phyloP scores from a whole-genome alignment of 1,140 invertebrate species.

The Ctenoplectra terminalis region DNA sequence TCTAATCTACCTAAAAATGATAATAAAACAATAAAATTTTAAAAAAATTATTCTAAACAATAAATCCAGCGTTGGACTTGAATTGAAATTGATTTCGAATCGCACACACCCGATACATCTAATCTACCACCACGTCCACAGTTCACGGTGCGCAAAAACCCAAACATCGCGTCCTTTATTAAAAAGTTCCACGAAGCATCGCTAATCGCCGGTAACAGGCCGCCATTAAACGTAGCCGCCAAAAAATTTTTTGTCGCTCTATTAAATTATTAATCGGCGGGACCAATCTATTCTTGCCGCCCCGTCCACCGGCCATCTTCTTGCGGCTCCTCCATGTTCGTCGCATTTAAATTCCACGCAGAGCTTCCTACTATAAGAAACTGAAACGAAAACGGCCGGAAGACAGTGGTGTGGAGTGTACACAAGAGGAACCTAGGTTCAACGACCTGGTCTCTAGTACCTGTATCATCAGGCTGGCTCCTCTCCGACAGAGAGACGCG shows the following conservation, averaged over 20 bases:
- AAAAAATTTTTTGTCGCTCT: background rate
- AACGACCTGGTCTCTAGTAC: constrained; percentile 66
- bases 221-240: background rate
- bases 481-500: constrained; percentile 45
- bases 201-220: background rate
- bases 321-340: background rate
- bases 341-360: constrained; percentile 41
- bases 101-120: too few species aligned
- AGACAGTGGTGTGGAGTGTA: constrained; percentile 53
- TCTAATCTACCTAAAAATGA: too few species aligned
- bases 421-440: constrained; percentile 57
- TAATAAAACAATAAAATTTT: too few species aligned
- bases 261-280: constrained; percentile 8
- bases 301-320: background rate
- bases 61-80: too few species aligned
- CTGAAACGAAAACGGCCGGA: constrained; percentile 63
- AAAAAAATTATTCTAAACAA: too few species aligned
- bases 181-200: background rate
- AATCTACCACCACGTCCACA: too few species aligned
- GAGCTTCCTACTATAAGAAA: constrained; percentile 58
- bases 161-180: too few species aligned
- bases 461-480: constrained; percentile 62
- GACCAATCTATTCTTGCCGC: constrained; percentile 14
- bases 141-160: too few species aligned
- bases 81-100: too few species aligned